A percentile compares a stretch with the other conserved stretches of the same genome.
phyloP scores from a whole-genome alignment of 2,113 vertebrate genomes.

The Ciconia boyciana region DNA sequence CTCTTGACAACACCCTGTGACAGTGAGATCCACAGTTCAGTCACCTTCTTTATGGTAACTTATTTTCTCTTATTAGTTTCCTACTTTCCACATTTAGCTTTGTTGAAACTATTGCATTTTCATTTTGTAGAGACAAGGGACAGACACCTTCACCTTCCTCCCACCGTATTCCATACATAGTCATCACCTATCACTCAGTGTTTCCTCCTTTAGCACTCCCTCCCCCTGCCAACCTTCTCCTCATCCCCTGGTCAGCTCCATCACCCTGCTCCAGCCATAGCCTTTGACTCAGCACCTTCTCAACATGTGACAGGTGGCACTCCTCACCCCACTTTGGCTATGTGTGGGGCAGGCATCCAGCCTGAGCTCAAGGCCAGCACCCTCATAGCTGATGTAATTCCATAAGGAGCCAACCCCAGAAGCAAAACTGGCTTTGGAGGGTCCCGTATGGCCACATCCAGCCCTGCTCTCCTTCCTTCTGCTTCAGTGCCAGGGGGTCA shows the following conservation, averaged over 20 bases:
- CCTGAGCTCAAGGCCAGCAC: not conserved
- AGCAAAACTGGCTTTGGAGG: not conserved
- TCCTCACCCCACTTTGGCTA: not conserved
- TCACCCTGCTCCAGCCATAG: not conserved
- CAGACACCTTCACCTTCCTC: not conserved
- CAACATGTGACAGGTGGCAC: rapidly evolving
- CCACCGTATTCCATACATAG: not conserved
- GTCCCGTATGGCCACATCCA: not conserved
- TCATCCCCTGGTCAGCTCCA: not conserved
- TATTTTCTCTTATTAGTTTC: slow-evolving; percentile 32
- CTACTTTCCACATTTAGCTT: not conserved
- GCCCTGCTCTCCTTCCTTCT: not conserved
- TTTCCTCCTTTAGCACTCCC: not conserved
- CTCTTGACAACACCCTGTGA: slow-evolving; percentile 23
- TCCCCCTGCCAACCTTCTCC: not conserved
- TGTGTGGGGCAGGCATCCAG: not conserved
- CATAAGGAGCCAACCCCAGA: not conserved
- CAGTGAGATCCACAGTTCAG: slow-evolving; percentile 13
- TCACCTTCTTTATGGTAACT: not conserved
- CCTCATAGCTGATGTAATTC: not conserved
- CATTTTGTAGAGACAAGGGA: not conserved
- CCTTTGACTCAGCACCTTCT: not conserved
- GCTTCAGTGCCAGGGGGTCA: not conserved
- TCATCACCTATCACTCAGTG: not conserved
- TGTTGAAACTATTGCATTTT: not conserved